Conservation (phyloP, 2,113 vertebrate genomes). For the Psittacula cyanocephala region DNA sequence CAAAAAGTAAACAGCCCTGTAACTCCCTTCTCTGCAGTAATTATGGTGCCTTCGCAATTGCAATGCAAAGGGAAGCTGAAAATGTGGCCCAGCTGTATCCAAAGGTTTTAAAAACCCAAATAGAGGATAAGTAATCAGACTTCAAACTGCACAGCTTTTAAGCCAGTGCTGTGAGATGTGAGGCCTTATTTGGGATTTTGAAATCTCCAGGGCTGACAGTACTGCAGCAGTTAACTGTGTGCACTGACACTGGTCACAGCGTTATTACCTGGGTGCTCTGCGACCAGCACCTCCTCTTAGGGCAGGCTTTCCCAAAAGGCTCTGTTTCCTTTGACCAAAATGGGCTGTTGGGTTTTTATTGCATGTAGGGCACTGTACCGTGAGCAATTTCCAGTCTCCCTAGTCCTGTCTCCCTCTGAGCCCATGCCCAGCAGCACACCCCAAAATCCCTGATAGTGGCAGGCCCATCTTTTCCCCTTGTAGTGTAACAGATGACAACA, state of each 20-base stretch:
- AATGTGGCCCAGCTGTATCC: not conserved
- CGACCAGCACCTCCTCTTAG: not conserved
- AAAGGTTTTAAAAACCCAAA: not conserved
- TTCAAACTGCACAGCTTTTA: not conserved
- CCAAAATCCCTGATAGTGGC: not conserved
- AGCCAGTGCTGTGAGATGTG: not conserved
- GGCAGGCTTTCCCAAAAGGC: not conserved
- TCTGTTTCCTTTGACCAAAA: not conserved
- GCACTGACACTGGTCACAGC: not conserved
- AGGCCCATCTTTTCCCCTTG: not conserved
- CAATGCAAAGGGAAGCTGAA: not conserved
- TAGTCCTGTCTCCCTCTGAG: not conserved
- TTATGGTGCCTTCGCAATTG: not conserved
- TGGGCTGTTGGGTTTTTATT: not conserved
- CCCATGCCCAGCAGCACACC: not conserved
- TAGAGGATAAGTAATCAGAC: not conserved
- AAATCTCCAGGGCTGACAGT: not conserved
- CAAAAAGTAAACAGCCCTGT: not conserved
- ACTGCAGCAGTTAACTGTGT: not conserved
- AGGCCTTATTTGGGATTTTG: not conserved
- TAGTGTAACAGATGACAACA: not conserved
- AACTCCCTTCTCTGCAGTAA: not conserved
- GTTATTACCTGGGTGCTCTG: not conserved
- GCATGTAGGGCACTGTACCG: fast-evolving
- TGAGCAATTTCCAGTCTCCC: not conserved